A percentile compares a stretch with the other conserved stretches of the same genome.
Evolutionary conservation across 2,888 invertebrate genomes (phyloP).

Genomic region (Dryobota labecula): DNA sequence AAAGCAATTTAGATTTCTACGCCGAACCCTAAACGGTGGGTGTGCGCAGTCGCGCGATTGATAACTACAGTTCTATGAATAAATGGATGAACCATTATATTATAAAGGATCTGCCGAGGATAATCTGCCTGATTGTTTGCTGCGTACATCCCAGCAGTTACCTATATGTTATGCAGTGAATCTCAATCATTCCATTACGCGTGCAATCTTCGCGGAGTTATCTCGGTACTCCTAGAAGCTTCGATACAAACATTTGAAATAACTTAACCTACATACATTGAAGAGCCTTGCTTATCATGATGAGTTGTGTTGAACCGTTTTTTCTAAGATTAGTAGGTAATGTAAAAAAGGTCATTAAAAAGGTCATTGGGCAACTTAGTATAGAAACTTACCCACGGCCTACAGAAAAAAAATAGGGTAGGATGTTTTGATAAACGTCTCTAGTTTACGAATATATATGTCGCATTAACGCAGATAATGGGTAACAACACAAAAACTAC

Average conservation of each 20-base stretch:
- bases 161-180: background rate
- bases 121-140: constrained; percentile 54
- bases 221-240: background rate
- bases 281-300: constrained; percentile 2
- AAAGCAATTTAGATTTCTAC: constrained; percentile 43
- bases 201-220: constrained; percentile 14
- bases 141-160: constrained; percentile 13
- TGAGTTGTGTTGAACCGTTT: background rate
- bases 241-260: constrained; percentile 7
- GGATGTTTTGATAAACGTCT: no score
- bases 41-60: constrained; percentile 46
- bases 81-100: constrained; percentile 60
- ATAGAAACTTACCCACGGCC: no score
- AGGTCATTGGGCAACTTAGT: no score
- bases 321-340: constrained; percentile 3
- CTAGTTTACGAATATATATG: no score
- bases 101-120: constrained; percentile 53
- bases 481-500: no score
- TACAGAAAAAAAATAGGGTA: no score
- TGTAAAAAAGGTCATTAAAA: no score
- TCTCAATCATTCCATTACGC: constrained; percentile 28
- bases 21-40: constrained; percentile 46
- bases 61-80: constrained; percentile 53
- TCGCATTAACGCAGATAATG: no score
- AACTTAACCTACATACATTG: constrained; percentile 2